These are phyloP conservation scores for Parotia lawesii DNA, from an alignment of 2,113 vertebrate species.

Conservation along the genomic window DNA sequence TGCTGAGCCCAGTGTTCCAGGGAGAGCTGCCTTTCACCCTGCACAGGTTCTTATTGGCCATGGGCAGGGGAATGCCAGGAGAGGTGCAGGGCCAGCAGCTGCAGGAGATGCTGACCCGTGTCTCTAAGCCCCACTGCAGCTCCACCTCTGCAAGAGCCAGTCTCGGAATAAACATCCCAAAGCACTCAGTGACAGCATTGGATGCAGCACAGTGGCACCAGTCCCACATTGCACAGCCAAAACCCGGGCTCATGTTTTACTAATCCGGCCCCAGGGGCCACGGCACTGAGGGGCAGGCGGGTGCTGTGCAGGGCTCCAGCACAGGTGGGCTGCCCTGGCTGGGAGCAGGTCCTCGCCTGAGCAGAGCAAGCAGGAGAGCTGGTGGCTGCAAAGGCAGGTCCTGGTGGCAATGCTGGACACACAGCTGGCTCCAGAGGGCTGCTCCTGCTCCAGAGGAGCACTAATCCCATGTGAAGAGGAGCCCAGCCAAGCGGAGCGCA, in stretches of 20 bases:
- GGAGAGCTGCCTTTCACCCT: background rate
- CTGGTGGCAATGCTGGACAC: background rate
- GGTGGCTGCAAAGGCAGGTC: background rate
- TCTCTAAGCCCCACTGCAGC: background rate
- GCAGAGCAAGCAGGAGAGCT: background rate
- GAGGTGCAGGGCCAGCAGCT: background rate
- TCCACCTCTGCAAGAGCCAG: background rate
- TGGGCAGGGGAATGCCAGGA: rapidly evolving
- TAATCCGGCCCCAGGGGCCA: background rate
- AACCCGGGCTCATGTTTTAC: background rate
- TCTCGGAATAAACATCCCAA: background rate
- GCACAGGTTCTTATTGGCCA: background rate
- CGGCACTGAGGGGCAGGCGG: rapidly evolving
- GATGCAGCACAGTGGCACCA: background rate
- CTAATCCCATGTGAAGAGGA: background rate
- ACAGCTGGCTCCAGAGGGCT: too few relatives aligned
- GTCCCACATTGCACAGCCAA: background rate
- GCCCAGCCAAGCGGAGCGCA: rapidly evolving
- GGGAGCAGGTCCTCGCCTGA: background rate
- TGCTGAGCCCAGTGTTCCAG: rapidly evolving
- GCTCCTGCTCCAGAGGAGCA: background rate
- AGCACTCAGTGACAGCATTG: background rate
- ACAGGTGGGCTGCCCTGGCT: background rate
- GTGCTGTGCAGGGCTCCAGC: background rate
- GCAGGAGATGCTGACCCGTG: rapidly evolving